A percentile compares a stretch with the other conserved stretches of the same genome.
Evolutionary conservation across 2,113 vertebrate genomes (phyloP).

Genomic region (Xiphophorus hellerii): DNA sequence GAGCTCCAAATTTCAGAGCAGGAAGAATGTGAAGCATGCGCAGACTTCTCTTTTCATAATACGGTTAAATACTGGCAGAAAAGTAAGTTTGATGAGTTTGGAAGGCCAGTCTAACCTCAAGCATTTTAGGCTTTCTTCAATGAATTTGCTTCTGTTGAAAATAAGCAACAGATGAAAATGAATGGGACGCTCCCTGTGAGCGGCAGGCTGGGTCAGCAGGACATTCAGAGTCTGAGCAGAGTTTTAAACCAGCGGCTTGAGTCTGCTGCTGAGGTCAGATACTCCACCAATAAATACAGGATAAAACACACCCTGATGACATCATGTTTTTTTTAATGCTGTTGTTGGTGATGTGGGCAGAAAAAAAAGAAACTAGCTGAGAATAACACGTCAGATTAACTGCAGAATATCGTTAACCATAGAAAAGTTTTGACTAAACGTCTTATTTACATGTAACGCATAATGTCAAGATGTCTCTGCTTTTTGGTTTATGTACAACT

Average conservation of each 20-base stretch:
- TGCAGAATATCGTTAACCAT: no score
- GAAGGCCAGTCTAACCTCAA: conserved; percentile 22
- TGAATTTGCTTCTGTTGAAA: background rate
- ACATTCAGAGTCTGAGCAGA: no score
- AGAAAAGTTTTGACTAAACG: no score
- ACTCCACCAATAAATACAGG: background rate
- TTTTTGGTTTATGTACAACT: no score
- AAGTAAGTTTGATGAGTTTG: conserved; percentile 4
- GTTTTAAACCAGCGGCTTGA: conserved; percentile 36
- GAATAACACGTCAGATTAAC: no score
- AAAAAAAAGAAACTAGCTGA: no score
- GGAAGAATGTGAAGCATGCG: conserved; percentile 65
- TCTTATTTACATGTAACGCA: no score
- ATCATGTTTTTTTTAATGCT: no score
- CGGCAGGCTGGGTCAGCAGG: background rate
- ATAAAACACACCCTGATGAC: no score
- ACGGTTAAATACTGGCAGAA: no score
- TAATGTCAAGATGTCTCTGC: no score
- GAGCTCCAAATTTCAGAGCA: conserved; percentile 48
- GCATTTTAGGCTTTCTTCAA: background rate
- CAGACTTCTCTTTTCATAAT: conserved; percentile 7
- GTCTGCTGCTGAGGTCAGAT: conserved; percentile 3
- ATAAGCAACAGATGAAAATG: conserved; percentile 25
- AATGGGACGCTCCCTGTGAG: conserved; percentile 37
- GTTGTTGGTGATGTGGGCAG: no score